Conservation (phyloP, 2,888 invertebrate genomes). For the Arenicola marina region DNA sequence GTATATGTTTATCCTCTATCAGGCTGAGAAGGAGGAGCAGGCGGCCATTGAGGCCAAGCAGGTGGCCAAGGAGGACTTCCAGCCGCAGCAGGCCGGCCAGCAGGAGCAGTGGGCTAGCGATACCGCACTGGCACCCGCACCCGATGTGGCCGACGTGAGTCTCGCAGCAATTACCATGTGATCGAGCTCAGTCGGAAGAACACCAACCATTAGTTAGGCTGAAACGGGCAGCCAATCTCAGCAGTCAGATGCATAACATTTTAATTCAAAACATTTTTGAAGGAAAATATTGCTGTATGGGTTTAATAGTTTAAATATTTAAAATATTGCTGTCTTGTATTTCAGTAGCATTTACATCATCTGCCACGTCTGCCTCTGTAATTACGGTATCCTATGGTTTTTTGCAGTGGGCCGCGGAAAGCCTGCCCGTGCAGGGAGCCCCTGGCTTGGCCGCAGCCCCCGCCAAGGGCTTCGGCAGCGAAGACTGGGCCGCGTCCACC, state of each 20-base stretch:
- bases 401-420: conserved; percentile 50
- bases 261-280: too few species aligned
- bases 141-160: conserved; percentile 39
- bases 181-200: too few species aligned
- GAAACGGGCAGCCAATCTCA: too few species aligned
- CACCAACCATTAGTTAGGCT: too few species aligned
- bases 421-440: conserved; percentile 30
- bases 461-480: conserved; percentile 15
- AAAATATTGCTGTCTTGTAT: not conserved
- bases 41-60: conserved; percentile 40
- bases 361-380: too few species aligned
- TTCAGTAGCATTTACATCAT: not conserved
- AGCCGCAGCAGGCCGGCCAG: conserved; percentile 30
- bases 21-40: conserved; percentile 93
- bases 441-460: conserved; percentile 11
- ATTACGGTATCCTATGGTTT: not conserved
- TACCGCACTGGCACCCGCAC: conserved; percentile 23
- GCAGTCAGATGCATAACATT: too few species aligned
- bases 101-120: conserved; percentile 40
- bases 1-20: conserved; percentile 27
- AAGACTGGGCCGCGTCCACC: conserved; percentile 47
- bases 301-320: not conserved
- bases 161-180: not conserved
- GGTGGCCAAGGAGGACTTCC: conserved; percentile 36
- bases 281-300: too few species aligned